These are phyloP conservation scores for Carpatolechia fugitivella DNA, from an alignment of 2,888 invertebrate species.

Conservation along the genomic window DNA sequence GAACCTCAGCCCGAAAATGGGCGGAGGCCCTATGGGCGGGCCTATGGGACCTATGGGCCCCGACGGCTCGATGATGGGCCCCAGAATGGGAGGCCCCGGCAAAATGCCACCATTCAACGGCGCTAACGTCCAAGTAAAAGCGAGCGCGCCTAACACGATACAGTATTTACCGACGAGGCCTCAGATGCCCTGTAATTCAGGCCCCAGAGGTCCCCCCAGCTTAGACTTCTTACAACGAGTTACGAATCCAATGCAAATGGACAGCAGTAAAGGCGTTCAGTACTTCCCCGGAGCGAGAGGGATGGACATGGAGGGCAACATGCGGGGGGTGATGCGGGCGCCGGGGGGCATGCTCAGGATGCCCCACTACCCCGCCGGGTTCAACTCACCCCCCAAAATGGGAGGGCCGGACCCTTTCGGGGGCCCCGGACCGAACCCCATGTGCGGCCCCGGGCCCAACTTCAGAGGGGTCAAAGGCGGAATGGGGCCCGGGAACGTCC, in stretches of 20 bases:
- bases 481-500: slow-evolving; percentile 53
- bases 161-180: slow-evolving; percentile 98
- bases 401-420: slow-evolving; percentile 49
- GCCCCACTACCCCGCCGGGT: slow-evolving; percentile 71
- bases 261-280: slow-evolving; percentile 81
- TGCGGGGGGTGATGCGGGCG: slow-evolving; percentile 72
- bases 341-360: slow-evolving; percentile 63
- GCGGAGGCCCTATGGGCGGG: slow-evolving; percentile 74
- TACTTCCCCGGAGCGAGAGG: slow-evolving; percentile 85
- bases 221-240: slow-evolving; percentile 94
- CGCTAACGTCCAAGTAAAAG: slow-evolving; percentile 94
- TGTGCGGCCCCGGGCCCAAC: slow-evolving; percentile 54
- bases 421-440: slow-evolving; percentile 44
- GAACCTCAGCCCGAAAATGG: slow-evolving; percentile 84
- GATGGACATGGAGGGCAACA: slow-evolving; percentile 72
- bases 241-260: slow-evolving; percentile 90
- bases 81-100: slow-evolving; percentile 79
- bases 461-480: slow-evolving; percentile 66
- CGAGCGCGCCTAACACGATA: slow-evolving; percentile 98
- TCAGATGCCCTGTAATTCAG: slow-evolving; percentile 85
- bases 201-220: slow-evolving; percentile 90
- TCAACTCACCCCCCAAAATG: slow-evolving; percentile 72
- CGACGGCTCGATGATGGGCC: slow-evolving; percentile 83
- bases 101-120: slow-evolving; percentile 80
- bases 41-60: slow-evolving; percentile 74